Evolutionary conservation across 2,797 vertebrate genomes (phyloP).

Genomic region (Cryptoblepharus egeriae): DNA sequence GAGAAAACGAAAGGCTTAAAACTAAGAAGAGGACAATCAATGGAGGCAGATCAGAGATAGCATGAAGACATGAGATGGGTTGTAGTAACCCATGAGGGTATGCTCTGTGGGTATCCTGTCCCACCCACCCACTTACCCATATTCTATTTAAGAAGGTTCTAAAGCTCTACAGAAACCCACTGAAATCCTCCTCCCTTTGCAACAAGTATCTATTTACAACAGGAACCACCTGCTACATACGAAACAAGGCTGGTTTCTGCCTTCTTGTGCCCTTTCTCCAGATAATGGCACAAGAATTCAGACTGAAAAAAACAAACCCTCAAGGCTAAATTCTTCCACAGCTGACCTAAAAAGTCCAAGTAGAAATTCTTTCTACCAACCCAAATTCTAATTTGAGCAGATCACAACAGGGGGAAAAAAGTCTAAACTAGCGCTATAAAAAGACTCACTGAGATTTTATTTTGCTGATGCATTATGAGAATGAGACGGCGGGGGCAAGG

Average conservation of each 20-base stretch:
- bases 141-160: background rate
- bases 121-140: background rate
- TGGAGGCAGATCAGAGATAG: background rate
- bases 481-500: conserved; percentile 12
- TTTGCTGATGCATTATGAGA: conserved; percentile 60
- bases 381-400: conserved; percentile 18
- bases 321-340: conserved; percentile 31
- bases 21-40: background rate
- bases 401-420: background rate
- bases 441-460: conserved; percentile 53
- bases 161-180: conserved; percentile 4
- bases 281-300: background rate
- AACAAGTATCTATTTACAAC: background rate
- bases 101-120: background rate
- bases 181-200: background rate
- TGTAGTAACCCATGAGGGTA: background rate
- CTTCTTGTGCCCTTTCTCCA: background rate
- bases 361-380: background rate
- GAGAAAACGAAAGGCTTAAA: conserved; percentile 1
- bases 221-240: background rate
- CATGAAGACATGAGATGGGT: background rate
- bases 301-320: background rate
- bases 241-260: conserved; percentile 4
- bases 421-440: conserved; percentile 38
- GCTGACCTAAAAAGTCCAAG: background rate